These are phyloP conservation scores for Yoshiicerus persimilis DNA, from an alignment of 1,140 invertebrate species.

Conservation along the genomic window DNA sequence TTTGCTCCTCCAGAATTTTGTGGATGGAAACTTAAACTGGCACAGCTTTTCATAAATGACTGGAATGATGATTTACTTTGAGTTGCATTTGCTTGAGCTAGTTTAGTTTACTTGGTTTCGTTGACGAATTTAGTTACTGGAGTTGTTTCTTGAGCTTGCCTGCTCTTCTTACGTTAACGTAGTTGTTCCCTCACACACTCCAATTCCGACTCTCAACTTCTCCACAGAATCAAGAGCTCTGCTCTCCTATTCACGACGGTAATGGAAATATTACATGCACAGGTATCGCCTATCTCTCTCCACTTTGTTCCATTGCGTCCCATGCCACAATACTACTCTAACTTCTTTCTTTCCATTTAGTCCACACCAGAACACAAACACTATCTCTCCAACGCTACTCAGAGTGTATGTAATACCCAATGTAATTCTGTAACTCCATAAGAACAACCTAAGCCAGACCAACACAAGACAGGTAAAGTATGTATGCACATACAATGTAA, in stretches of 20 bases:
- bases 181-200: conserved; percentile 14
- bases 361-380: not conserved
- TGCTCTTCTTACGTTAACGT: not conserved
- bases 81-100: not conserved
- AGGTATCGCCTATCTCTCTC: not conserved
- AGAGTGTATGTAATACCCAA: not conserved
- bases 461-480: not conserved
- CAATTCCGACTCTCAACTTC: not conserved
- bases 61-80: not conserved
- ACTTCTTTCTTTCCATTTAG: not conserved
- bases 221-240: not conserved
- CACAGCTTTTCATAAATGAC: not conserved
- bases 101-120: not conserved
- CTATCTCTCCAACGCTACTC: not conserved
- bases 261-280: conserved; percentile 14
- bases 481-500: too few species aligned
- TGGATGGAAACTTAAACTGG: not conserved
- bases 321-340: too few species aligned
- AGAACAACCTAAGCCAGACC: not conserved
- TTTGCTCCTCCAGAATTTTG: not conserved
- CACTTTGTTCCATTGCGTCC: not conserved
- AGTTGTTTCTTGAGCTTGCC: not conserved
- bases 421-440: not conserved
- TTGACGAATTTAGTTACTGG: not conserved
- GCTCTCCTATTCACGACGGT: not conserved